phyloP scores from a whole-genome alignment of 1,140 invertebrate species.

The Plodia interpunctella region DNA sequence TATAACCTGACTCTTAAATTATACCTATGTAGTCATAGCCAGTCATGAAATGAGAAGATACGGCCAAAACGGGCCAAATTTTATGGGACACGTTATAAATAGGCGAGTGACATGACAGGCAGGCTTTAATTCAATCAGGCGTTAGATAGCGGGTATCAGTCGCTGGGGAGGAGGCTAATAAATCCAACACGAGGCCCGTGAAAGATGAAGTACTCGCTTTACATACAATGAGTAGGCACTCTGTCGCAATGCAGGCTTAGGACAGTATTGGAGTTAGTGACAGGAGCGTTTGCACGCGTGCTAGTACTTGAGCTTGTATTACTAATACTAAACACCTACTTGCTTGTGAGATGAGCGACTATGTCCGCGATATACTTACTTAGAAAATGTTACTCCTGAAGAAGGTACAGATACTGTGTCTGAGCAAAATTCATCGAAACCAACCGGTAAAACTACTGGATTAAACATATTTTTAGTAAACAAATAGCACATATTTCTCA shows the following conservation, averaged over 20 bases:
- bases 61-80: neutral
- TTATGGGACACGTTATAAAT: neutral
- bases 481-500: too few species aligned
- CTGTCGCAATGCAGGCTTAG: constrained; percentile 57
- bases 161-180: constrained; percentile 65
- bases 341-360: neutral
- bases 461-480: too few species aligned
- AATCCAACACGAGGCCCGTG: constrained; percentile 58
- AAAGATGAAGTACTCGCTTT: constrained; percentile 73
- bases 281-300: constrained; percentile 21
- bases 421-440: too few species aligned
- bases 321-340: too few species aligned
- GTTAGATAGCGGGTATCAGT: constrained; percentile 51
- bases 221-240: constrained; percentile 71
- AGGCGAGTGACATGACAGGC: constrained; percentile 31
- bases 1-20: too few species aligned
- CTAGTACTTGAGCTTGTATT: constrained; percentile 37
- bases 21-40: too few species aligned
- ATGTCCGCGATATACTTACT: too few species aligned
- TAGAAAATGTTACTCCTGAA: too few species aligned
- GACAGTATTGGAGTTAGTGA: constrained; percentile 34
- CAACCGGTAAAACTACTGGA: too few species aligned
- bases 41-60: neutral
- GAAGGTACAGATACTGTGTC: too few species aligned
- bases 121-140: constrained; percentile 56